Base-by-base conservation (phyloP, 2,888 invertebrate species). In the Salpingus planirostris region DNA sequence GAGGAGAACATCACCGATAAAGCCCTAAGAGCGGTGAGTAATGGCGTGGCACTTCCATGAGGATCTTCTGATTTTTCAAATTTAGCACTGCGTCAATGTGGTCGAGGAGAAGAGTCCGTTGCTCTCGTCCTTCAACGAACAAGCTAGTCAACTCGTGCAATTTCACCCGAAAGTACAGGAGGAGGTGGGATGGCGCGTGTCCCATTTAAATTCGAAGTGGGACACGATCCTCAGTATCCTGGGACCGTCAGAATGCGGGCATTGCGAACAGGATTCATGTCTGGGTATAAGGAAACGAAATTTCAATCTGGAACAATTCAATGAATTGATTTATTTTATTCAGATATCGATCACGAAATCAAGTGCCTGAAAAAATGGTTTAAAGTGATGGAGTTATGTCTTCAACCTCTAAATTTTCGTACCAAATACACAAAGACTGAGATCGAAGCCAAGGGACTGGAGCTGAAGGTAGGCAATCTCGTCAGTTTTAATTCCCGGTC, bases 381-480 rank as follows among this genome's bases (percentile, higher is more conserved):
- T 47, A 80, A 84, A 52, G 80, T 82, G 50, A 87, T 90, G 77
- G 91, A 91, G 64, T 74, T 75, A 5, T 76, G 81, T 27, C 68
- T 92, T 43, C 78, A 78, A 43, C 80, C 86, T 27, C 70, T 88
- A 47, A 73, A 79, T 41, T 78, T 84, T 36, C 75, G 79, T 23
- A 70, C 74, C 39, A 75, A 74, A 56, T 83, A 81, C 67, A 76
- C 76, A 35, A 74, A 77, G 64, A 71, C 70, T 59, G 85, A 88
- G 55, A 69, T 91, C 48, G 75, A 85, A 60, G 74, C 80, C 47
- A 83, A 82, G 61, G 76, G 84, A 46, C 73, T 76, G 48, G 83
- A 85, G 61, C 84, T 89, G 66, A 80, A 87, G 87, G 91, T 91
- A 64, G 69, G 80, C 72, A 26, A 8, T n/a, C n/a, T n/a, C n/a